phyloP scores from a whole-genome alignment of 2,113 vertebrate genomes.

The Hylia prasina region DNA sequence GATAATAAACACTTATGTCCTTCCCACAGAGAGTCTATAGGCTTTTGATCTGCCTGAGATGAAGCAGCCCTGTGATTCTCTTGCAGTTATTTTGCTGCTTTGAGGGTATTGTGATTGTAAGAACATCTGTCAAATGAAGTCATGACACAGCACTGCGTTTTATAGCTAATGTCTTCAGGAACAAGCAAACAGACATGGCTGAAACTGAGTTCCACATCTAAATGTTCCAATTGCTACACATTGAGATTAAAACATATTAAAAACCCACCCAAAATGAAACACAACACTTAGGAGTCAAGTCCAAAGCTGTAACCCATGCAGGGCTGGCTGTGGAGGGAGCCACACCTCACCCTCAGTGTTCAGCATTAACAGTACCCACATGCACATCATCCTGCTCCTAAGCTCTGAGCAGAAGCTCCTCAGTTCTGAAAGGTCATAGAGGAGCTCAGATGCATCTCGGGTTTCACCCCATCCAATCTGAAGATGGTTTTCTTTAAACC shows the following conservation, averaged over 20 bases:
- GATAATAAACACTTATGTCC: background rate
- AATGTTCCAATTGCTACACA: accelerated
- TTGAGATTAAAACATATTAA: background rate
- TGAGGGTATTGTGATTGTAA: background rate
- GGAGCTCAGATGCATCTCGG: background rate
- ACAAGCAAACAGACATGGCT: background rate
- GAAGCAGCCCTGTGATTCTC: background rate
- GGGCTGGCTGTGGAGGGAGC: background rate
- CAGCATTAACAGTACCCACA: background rate
- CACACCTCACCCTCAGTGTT: background rate
- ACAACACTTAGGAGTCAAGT: background rate
- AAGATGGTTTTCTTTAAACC: background rate
- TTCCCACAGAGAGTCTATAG: background rate
- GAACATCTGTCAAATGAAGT: background rate
- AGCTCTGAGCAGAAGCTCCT: background rate
- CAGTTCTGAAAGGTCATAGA: background rate
- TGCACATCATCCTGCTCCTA: background rate
- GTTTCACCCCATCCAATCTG: background rate
- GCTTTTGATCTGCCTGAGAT: background rate
- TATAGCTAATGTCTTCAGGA: background rate
- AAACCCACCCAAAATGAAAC: background rate
- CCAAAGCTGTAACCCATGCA: background rate
- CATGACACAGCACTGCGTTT: background rate
- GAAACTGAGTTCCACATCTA: background rate
- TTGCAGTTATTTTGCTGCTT: background rate